These are phyloP conservation scores for Aplysina aerophoba DNA, from an alignment of 37 sponge, comb jelly and placozoan species.

Conservation along the genomic window DNA sequence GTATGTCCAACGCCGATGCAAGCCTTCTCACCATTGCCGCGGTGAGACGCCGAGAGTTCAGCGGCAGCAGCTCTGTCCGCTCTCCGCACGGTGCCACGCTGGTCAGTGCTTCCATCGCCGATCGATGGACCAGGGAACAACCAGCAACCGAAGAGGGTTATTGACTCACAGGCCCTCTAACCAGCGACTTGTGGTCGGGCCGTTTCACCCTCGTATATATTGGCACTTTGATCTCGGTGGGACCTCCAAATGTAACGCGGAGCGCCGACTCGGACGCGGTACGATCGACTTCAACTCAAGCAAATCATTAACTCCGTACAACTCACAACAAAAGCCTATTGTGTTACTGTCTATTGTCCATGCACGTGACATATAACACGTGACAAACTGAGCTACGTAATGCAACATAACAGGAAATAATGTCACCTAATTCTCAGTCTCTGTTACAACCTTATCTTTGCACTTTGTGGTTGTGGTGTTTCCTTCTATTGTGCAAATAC, in stretches of 20 bases:
- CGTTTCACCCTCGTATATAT: constrained; percentile 10
- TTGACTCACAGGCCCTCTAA: constrained; percentile 24
- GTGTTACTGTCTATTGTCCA: too few species aligned
- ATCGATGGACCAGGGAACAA: not conserved
- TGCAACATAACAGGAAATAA: too few species aligned
- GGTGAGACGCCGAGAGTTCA: constrained; percentile 32
- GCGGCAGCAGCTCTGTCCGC: constrained; percentile 1
- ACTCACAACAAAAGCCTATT: too few species aligned
- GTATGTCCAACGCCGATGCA: constrained; percentile 13
- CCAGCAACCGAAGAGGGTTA: not conserved
- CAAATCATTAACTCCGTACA: too few species aligned
- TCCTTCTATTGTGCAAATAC: too few species aligned
- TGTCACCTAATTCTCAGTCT: too few species aligned
- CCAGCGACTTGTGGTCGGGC: not conserved
- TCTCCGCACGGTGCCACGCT: not conserved
- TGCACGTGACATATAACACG: too few species aligned
- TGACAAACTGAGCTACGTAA: too few species aligned
- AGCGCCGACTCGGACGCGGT: not conserved
- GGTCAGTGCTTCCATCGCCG: not conserved
- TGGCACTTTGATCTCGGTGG: not conserved
- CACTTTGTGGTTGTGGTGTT: too few species aligned
- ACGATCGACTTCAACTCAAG: constrained; percentile 11
- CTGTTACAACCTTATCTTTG: too few species aligned
- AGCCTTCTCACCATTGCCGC: not conserved
- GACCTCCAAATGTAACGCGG: constrained; percentile 27